Base-by-base conservation (phyloP, 1,140 invertebrate species). In the Lepeophtheirus salmonis region DNA sequence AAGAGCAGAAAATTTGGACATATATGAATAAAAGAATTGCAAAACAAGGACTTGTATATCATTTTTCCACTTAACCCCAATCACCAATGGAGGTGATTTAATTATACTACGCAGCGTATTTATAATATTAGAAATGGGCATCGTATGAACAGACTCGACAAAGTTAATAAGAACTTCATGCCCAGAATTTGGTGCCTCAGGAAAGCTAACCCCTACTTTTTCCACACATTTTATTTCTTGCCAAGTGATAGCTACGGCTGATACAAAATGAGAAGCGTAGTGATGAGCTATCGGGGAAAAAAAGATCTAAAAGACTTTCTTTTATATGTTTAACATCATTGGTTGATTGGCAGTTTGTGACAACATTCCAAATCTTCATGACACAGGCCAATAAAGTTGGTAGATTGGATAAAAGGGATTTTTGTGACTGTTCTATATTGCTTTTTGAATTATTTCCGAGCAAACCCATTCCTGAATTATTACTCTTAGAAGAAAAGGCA, bases 181-280 rank as follows among this genome's bases (percentile, higher is more conserved):
- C 20, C 30, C 51, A 20, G 57, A 54, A 21, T 63, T 64, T 18
- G 56, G 20, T 25, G n/a, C 62, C 53, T 26, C 22, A 21, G 12
- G 30, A 60, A 21, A 17, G 3, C 1, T 4, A 16, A 2, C 25
- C 12, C 2, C 55, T 52, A 2, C 4, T n/a, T 16, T 18, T 67
- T 69, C 30, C 30, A 41, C 30, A n/a, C 77, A 76, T 64, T 73
- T 76, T 68, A 76, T 77, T 66, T 89, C 86, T 68, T 86, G 81
- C 88, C 89, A 91, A 26, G 86, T 86, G 48, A 89, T 80, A n/a
- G 85, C 84, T 62, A 92, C 77, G 13, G 88, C 83, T 17, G 82
- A 81, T 54, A 94, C 72, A 63, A 94, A 86, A 68, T 83, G 83
- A 13, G 79, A 75, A 24, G 84, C 82, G 70, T 94, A 86, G 68